A percentile compares a stretch with the other conserved stretches of the same genome.
Evolutionary conservation across 2,888 invertebrate species (phyloP).

Genomic region (Apeira syringaria): DNA sequence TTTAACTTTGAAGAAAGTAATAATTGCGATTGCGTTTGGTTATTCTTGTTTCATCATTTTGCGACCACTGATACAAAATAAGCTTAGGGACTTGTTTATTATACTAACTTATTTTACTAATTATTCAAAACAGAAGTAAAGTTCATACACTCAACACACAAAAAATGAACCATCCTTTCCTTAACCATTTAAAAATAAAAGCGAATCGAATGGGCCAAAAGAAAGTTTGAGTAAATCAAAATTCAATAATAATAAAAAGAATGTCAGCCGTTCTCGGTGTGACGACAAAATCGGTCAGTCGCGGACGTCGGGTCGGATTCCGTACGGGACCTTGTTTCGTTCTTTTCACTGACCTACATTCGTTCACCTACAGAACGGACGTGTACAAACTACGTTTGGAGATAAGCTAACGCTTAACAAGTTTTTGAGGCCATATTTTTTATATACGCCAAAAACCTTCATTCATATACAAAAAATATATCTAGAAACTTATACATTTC

Average conservation of each 20-base stretch:
- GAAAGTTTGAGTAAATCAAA: slow-evolving; percentile 38
- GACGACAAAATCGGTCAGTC: slow-evolving; percentile 68
- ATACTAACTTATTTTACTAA: too few species aligned
- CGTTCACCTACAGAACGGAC: slow-evolving; percentile 43
- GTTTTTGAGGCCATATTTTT: slow-evolving; percentile 14
- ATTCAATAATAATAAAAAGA: slow-evolving; percentile 50
- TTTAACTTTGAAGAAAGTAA: too few species aligned
- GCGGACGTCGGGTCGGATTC: slow-evolving; percentile 68
- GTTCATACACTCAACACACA: too few species aligned
- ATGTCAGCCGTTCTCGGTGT: slow-evolving; percentile 60
- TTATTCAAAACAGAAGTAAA: too few species aligned
- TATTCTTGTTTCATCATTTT: too few species aligned
- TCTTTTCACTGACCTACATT: slow-evolving; percentile 82
- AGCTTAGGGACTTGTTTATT: too few species aligned
- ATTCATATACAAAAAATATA: too few species aligned
- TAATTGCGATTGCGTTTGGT: too few species aligned
- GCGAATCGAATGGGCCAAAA: slow-evolving; percentile 29
- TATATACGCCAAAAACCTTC: not conserved
- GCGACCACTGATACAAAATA: too few species aligned
- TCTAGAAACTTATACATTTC: too few species aligned
- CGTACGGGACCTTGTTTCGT: slow-evolving; percentile 77
- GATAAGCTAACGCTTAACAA: slow-evolving; percentile 19
- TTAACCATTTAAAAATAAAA: slow-evolving; percentile 25
- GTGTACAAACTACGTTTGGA: slow-evolving; percentile 37
- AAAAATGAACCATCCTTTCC: slow-evolving; percentile 6